Percentiles rank a stretch among this genome's conserved stretches.
These are phyloP conservation scores for Geothlypis trichas DNA, from an alignment of 2,113 vertebrate genomes.

Conservation along the genomic window DNA sequence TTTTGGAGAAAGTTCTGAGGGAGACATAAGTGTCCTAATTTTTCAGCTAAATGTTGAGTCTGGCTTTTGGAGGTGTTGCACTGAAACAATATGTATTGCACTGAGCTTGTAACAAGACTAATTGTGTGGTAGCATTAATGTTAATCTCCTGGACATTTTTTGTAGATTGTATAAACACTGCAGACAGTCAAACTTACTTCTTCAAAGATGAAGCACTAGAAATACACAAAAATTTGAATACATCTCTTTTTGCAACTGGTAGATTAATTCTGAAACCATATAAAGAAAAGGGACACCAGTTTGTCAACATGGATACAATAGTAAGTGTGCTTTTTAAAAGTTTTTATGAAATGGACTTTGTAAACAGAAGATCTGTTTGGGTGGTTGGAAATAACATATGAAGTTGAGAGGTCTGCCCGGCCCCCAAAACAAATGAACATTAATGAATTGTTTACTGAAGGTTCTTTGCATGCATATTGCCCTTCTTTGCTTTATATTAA, in stretches of 20 bases:
- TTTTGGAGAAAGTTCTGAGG: neutral
- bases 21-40: neutral
- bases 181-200: neutral
- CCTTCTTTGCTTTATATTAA: neutral
- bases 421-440: neutral
- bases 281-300: constrained; percentile 77
- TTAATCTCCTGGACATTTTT: neutral
- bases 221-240: constrained; percentile 73
- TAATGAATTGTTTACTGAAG: neutral
- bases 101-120: neutral
- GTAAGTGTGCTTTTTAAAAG: constrained; percentile 57
- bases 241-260: constrained; percentile 72
- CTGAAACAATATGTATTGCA: neutral
- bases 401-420: neutral
- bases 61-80: neutral
- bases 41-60: neutral
- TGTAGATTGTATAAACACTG: constrained; percentile 71
- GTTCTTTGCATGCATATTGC: neutral
- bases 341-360: neutral
- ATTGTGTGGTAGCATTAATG: neutral
- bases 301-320: constrained; percentile 70
- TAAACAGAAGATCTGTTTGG: neutral
- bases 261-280: constrained; percentile 74
- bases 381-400: neutral
- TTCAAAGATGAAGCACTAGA: constrained; percentile 41